A percentile compares a stretch with the other conserved stretches of the same genome.
Conservation (phyloP, 2,797 vertebrate genomes). For the Thalassophryne amazonica region DNA sequence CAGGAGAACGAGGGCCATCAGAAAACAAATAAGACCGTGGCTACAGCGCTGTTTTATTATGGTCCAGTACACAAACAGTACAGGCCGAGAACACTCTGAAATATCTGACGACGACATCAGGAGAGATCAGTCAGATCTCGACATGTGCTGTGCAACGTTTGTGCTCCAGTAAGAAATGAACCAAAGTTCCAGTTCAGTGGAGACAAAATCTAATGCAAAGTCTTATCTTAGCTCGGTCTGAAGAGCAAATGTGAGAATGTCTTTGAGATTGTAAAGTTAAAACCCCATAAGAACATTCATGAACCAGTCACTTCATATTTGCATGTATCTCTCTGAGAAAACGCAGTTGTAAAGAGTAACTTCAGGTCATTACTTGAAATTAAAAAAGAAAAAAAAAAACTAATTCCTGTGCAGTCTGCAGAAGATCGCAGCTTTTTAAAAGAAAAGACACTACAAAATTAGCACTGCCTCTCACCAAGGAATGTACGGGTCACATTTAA, state of each 20-base stretch:
- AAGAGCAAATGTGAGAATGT: constrained; percentile 15
- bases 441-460: too few species aligned
- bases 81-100: constrained; percentile 7
- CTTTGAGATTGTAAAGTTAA: neutral
- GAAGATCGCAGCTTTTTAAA: too few species aligned
- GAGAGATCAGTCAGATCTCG: constrained; percentile 21
- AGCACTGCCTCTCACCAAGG: too few species aligned
- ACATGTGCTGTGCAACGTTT: constrained; percentile 21
- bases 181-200: too few species aligned
- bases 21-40: constrained; percentile 31
- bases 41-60: constrained; percentile 42
- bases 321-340: too few species aligned
- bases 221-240: constrained; percentile 34
- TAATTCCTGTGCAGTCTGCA: too few species aligned
- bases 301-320: too few species aligned
- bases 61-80: constrained; percentile 39
- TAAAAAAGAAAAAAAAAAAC: too few species aligned
- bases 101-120: constrained; percentile 23
- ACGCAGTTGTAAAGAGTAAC: too few species aligned
- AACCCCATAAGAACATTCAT: too few species aligned
- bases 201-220: constrained; percentile 31
- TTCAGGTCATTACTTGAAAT: too few species aligned
- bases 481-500: too few species aligned
- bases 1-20: constrained; percentile 14
- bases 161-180: constrained; percentile 34